Conservation (phyloP, 2,797 vertebrate species). For the Ctenopoma multispine region DNA sequence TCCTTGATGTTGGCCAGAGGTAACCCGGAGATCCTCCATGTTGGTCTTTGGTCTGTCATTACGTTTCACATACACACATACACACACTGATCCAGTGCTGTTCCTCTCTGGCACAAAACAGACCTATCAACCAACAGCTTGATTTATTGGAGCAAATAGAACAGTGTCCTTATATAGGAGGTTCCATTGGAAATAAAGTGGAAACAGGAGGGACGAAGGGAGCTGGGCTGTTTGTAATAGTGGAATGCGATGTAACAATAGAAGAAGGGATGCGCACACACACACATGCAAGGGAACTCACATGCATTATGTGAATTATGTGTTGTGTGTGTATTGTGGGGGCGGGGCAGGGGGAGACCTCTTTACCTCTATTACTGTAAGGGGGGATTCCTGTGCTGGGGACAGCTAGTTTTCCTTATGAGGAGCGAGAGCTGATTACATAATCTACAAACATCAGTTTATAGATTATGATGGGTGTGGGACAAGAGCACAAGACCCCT, state of each 20-base stretch:
- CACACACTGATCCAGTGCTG: constrained; percentile 34
- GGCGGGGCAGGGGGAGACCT: constrained; percentile 46
- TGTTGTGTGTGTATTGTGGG: constrained; percentile 44
- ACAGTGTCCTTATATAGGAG: constrained; percentile 88
- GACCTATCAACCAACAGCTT: constrained; percentile 61
- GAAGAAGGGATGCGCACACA: constrained; percentile 21
- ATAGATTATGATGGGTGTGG: not conserved
- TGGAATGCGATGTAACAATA: constrained; percentile 70
- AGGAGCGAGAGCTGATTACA: constrained; percentile 68
- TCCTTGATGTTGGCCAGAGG: constrained; percentile 82
- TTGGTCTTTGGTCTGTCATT: constrained; percentile 59
- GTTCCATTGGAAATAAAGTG: constrained; percentile 77
- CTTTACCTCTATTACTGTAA: constrained; percentile 53
- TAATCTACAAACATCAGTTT: constrained; percentile 28
- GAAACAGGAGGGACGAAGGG: constrained; percentile 51
- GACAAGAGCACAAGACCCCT: constrained; percentile 6
- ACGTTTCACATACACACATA: constrained; percentile 54
- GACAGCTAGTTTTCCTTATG: constrained; percentile 77
- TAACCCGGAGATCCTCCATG: constrained; percentile 46
- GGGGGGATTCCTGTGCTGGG: constrained; percentile 72
- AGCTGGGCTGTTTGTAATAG: constrained; percentile 35
- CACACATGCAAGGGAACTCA: constrained; percentile 3
- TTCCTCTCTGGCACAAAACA: constrained; percentile 63
- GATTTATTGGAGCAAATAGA: constrained; percentile 83
- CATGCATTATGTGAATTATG: constrained; percentile 40